phyloP scores from a whole-genome alignment of 2,113 vertebrate genomes.

The Ginglymostoma cirratum region DNA sequence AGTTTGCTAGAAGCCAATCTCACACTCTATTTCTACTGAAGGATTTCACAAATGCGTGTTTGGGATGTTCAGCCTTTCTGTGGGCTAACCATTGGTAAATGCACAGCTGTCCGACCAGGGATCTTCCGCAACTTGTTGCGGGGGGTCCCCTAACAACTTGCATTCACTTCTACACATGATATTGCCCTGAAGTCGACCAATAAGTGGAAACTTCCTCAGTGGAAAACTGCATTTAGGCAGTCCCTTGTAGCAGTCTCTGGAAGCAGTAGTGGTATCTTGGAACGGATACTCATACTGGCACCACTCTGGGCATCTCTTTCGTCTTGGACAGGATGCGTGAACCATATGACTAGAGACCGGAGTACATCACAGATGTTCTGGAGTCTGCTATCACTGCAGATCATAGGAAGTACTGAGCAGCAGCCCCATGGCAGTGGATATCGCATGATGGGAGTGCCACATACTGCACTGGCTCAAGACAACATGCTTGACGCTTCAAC shows the following conservation, averaged over 20 bases:
- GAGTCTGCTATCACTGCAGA: background rate
- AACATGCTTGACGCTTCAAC: background rate
- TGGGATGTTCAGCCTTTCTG: background rate
- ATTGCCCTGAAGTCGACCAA: background rate
- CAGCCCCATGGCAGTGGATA: background rate
- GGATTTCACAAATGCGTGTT: background rate
- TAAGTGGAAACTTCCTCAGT: background rate
- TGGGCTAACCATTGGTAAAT: background rate
- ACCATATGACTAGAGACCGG: background rate
- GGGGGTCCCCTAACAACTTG: background rate
- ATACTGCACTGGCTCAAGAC: background rate
- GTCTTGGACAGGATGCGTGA: background rate
- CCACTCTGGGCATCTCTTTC: background rate
- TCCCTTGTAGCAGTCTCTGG: background rate
- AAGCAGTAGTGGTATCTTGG: background rate
- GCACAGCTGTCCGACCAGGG: background rate
- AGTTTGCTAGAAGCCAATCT: background rate
- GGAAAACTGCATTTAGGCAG: background rate
- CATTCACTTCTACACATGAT: background rate
- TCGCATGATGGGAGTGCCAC: background rate
- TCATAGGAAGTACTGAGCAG: background rate
- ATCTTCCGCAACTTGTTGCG: background rate
- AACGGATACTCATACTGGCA: background rate
- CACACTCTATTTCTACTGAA: background rate
- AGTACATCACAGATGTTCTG: background rate